Evolutionary conservation across 2,113 vertebrate genomes (phyloP).

Genomic region (Varanus salvator): DNA sequence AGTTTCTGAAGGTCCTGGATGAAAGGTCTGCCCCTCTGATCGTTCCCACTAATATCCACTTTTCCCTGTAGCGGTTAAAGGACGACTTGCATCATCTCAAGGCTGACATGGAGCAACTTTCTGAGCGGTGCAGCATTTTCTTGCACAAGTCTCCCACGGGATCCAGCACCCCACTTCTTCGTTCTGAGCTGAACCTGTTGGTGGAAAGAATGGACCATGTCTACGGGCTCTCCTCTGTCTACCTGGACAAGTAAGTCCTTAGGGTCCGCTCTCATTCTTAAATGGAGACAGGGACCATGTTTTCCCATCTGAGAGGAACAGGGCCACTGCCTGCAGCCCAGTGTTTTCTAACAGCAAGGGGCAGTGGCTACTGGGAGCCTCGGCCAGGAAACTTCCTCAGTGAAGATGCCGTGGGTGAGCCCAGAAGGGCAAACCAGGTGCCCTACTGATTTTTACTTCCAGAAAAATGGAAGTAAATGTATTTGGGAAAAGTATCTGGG

Average conservation of each 20-base stretch:
- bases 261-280: background rate
- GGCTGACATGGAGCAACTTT: conserved; percentile 81
- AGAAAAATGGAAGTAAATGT: background rate
- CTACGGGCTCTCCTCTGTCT: conserved; percentile 87
- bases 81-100: conserved; percentile 84
- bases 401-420: background rate
- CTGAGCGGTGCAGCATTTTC: conserved; percentile 86
- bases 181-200: conserved; percentile 86
- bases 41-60: fast-evolving
- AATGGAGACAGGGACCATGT: background rate
- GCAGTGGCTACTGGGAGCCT: background rate
- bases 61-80: conserved; percentile 76
- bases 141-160: conserved; percentile 88
- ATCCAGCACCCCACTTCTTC: conserved; percentile 82
- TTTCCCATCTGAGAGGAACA: background rate
- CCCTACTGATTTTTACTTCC: background rate
- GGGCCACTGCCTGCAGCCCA: background rate
- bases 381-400: background rate
- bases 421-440: background rate
- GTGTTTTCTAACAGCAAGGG: background rate
- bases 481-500: background rate
- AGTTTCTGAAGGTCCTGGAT: background rate
- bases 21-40: background rate
- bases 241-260: conserved; percentile 89
- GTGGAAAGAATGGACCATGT: conserved; percentile 88